Base-by-base conservation (phyloP, 2,113 vertebrate species). In the Corydoras maculifer region DNA sequence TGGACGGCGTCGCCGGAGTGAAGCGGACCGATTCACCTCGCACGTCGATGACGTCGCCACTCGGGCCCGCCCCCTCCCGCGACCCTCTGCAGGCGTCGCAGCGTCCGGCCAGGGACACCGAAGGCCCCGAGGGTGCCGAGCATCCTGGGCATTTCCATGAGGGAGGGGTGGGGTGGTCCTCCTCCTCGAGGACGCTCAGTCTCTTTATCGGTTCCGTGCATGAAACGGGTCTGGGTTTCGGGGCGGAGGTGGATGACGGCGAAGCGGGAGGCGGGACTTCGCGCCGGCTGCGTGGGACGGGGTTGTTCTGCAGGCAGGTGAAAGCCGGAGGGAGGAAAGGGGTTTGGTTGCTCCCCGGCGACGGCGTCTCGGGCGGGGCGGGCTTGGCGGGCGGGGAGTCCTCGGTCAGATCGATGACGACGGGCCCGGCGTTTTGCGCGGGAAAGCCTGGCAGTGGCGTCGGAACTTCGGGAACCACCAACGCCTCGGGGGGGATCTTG, bases 401-500 rank as follows among this genome's bases (percentile, higher is more conserved):
- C 0, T 88, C 87, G 0, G 93, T 94, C 0, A 91, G 58, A 70
- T 90, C 84, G 35, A 94, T 92, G 29, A 91, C 72, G 0, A 92
- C 66, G 0, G 82, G 77, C 75, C 86, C 82, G 0, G 90, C 75
- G 0, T 87, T 78, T 61, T 86, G 78, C 2, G 90, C 85, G 0
- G 89, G 82, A 77, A 98, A 97, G 1, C 94, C 93, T 0, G 88
- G 53, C 43, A 90, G 89, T 0, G 94, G 94, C 0, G 96, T 93
- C 60, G 91, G 87, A 0, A 98, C 91, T 75, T 98, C 94, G 0
- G 97, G 97, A 65, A 99, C 95, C 65, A 99, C 97, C 72, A 98
- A 88, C 0, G 97, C 92, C 83, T 99, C 97, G 0, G 97, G 96
- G 0, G 97, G 97, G 80, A 99, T 99, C 82, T 97, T 95, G 75